A percentile compares a stretch with the other conserved stretches of the same genome.
Evolutionary conservation across 2,888 invertebrate species (phyloP).

Genomic region (Mechanitis mazaeus): DNA sequence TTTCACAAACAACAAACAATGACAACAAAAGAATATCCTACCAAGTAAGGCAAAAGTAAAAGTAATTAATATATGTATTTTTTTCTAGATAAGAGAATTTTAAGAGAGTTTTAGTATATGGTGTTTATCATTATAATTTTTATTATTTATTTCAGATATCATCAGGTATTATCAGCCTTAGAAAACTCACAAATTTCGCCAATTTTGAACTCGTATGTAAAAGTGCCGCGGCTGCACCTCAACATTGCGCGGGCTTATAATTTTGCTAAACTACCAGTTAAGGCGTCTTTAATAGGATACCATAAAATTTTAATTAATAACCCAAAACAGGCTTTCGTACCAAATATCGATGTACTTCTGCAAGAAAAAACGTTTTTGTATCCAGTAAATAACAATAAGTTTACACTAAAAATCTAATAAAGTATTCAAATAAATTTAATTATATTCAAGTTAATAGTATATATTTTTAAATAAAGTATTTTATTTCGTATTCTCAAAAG

Average conservation of each 20-base stretch:
- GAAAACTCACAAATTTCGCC: slow-evolving; percentile 27
- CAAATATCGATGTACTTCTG: slow-evolving; percentile 1
- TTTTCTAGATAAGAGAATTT: too few species aligned
- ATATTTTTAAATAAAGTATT: too few species aligned
- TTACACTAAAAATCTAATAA: background rate
- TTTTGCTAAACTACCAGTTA: slow-evolving; percentile 27
- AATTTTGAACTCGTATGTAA: slow-evolving; percentile 23
- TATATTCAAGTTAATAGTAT: background rate
- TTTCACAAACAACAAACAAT: too few species aligned
- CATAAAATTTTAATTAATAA: slow-evolving; percentile 5
- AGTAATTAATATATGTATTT: too few species aligned
- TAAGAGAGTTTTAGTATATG: too few species aligned
- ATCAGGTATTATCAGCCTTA: slow-evolving; percentile 15
- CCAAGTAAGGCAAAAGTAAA: too few species aligned
- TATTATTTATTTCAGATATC: slow-evolving; percentile 16
- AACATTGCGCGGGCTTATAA: slow-evolving; percentile 38
- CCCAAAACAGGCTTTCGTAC: background rate
- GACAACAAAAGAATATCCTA: too few species aligned
- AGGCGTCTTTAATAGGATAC: slow-evolving; percentile 21
- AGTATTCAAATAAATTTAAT: background rate
- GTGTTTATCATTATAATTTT: background rate
- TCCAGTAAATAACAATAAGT: background rate
- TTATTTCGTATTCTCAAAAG: too few species aligned
- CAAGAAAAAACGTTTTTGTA: slow-evolving; percentile 6
- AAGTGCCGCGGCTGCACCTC: slow-evolving; percentile 32